Evolutionary conservation across 2,113 vertebrate genomes (phyloP).

Genomic region (Ameiurus melas): DNA sequence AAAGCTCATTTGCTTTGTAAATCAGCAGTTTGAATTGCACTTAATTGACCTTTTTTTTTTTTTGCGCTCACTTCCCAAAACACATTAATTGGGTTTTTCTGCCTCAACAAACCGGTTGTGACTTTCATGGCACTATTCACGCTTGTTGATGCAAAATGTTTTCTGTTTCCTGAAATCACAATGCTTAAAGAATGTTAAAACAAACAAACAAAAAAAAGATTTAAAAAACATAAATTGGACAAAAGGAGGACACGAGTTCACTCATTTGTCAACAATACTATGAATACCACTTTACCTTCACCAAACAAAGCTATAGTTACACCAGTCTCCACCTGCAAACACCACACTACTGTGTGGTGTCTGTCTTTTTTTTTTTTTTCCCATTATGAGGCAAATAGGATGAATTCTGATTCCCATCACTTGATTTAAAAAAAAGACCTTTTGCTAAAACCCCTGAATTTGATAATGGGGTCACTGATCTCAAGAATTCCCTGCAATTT

Average conservation of each 20-base stretch:
- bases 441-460: constrained; percentile 86
- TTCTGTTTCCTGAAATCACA: constrained; percentile 98
- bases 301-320: constrained; percentile 70
- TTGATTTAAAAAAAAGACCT: constrained; percentile 57
- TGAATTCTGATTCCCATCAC: constrained; percentile 79
- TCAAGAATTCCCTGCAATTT: constrained; percentile 94
- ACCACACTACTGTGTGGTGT: constrained; percentile 64
- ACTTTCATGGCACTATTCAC: constrained; percentile 60
- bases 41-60: constrained; percentile 52
- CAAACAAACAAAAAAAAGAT: no score
- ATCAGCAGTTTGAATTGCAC: constrained; percentile 79
- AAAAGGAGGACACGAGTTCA: constrained; percentile 72
- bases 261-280: constrained; percentile 85
- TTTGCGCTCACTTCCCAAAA: constrained; percentile 60
- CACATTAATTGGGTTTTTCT: constrained; percentile 63
- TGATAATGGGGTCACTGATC: constrained; percentile 86
- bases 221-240: constrained; percentile 61
- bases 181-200: constrained; percentile 78
- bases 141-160: constrained; percentile 78
- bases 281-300: constrained; percentile 80
- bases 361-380: constrained; percentile 66
- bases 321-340: constrained; percentile 62
- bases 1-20: constrained; percentile 72
- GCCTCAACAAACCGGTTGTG: constrained; percentile 79
- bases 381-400: constrained; percentile 75